Conservation (phyloP, 35 echinoderm and acorn worm genomes). For the Acanthaster planci region DNA sequence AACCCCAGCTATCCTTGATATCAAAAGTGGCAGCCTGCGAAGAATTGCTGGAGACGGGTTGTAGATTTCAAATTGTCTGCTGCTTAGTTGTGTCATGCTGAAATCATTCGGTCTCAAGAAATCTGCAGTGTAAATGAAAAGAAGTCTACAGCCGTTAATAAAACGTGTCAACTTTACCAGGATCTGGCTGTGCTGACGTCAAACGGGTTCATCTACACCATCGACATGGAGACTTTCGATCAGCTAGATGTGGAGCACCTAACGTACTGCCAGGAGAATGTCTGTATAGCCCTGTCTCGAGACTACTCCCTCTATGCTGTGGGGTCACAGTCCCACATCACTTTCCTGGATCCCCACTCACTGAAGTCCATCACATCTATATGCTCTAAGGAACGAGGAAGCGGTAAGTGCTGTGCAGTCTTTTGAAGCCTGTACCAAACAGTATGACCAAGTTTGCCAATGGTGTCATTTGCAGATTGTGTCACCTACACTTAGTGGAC, state of each 20-base stretch:
- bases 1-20: too few relatives aligned
- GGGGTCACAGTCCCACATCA: constrained; percentile 89
- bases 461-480: too few relatives aligned
- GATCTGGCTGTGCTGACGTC: constrained; percentile 80
- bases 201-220: constrained; percentile 73
- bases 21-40: too few relatives aligned
- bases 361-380: constrained; percentile 59
- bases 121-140: too few relatives aligned
- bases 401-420: constrained; percentile 63
- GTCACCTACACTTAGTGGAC: too few relatives aligned
- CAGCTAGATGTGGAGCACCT: constrained; percentile 44
- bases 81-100: too few relatives aligned
- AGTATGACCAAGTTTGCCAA: too few relatives aligned
- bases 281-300: constrained; percentile 78
- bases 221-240: constrained; percentile 67
- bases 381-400: constrained; percentile 66
- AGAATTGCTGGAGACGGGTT: too few relatives aligned
- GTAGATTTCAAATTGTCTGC: too few relatives aligned
- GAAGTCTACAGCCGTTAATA: too few relatives aligned
- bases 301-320: constrained; percentile 88
- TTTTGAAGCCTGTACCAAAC: too few relatives aligned
- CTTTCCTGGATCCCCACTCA: constrained; percentile 74
- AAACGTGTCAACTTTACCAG: constrained; percentile 31
- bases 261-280: constrained; percentile 74
- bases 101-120: too few relatives aligned